Percentiles rank a stretch among this genome's conserved stretches.
Evolutionary conservation across 2,888 invertebrate species (phyloP).

Genomic region (Nebria salina): DNA sequence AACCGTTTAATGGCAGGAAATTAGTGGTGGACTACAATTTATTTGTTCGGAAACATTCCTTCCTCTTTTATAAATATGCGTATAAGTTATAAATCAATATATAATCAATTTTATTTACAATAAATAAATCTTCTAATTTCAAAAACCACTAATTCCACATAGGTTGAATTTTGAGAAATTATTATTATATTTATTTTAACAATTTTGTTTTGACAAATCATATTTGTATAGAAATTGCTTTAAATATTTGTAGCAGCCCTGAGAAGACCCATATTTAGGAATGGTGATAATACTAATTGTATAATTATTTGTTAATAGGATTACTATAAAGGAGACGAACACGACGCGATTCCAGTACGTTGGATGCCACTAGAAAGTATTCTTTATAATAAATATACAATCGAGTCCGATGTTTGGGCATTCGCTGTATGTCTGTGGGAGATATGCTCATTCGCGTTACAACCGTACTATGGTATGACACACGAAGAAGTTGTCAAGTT

Average conservation of each 20-base stretch:
- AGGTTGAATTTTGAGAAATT: too few species aligned
- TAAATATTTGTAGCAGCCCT: background rate
- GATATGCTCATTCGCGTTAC: conserved; percentile 94
- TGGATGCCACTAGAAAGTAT: conserved; percentile 99
- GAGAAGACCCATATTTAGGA: background rate
- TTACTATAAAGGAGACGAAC: conserved; percentile 95
- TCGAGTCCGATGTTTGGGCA: conserved; percentile 97
- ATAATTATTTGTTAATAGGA: conserved; percentile 63
- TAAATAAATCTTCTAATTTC: too few species aligned
- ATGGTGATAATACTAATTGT: background rate
- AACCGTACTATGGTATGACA: conserved; percentile 97
- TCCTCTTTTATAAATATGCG: too few species aligned
- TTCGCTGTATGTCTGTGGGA: conserved; percentile 97
- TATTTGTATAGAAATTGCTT: background rate
- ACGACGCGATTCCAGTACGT: conserved; percentile 94
- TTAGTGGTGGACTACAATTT: too few species aligned
- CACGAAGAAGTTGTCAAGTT: conserved; percentile 96
- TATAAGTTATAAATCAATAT: too few species aligned
- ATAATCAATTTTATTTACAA: too few species aligned
- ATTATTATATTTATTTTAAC: too few species aligned
- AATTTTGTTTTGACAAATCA: too few species aligned
- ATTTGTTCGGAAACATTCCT: background rate
- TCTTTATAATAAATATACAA: conserved; percentile 94
- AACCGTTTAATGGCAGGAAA: background rate
- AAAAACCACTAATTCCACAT: too few species aligned